These are phyloP conservation scores for Ericerus pela DNA, from an alignment of 1,140 invertebrate genomes.

Conservation along the genomic window DNA sequence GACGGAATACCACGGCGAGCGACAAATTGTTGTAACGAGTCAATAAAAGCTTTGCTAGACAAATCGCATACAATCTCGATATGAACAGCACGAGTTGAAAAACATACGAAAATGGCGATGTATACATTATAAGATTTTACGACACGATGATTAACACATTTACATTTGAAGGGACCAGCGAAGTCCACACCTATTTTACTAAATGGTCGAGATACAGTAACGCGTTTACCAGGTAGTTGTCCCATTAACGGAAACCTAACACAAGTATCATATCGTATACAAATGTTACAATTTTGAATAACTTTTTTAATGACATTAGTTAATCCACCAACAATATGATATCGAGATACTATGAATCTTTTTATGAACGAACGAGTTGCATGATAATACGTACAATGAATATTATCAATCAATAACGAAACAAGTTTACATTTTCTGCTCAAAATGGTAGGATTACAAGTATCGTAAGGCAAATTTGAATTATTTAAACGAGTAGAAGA, in stretches of 20 bases:
- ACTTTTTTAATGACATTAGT: conserved; percentile 18
- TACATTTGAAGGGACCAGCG: conserved; percentile 29
- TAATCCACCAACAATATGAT: conserved; percentile 24
- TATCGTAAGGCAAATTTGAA: conserved; percentile 13
- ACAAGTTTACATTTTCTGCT: conserved; percentile 22
- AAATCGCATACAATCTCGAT: conserved; percentile 31
- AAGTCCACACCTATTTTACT: conserved; percentile 29
- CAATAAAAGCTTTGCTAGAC: conserved; percentile 29
- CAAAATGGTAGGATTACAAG: conserved; percentile 18
- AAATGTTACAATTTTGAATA: conserved; percentile 24
- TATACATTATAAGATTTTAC: conserved; percentile 28
- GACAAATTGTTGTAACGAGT: conserved; percentile 30
- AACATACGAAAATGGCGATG: conserved; percentile 32
- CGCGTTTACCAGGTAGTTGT: conserved; percentile 24
- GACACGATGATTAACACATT: conserved; percentile 8
- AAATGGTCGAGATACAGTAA: conserved; percentile 25
- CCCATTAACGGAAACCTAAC: conserved; percentile 24
- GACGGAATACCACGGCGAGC: conserved; percentile 26
- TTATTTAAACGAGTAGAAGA: conserved; percentile 17
- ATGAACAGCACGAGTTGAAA: conserved; percentile 31
- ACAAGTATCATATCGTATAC: conserved; percentile 18
- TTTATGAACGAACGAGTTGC: conserved; percentile 21
- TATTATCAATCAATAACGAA: no score
- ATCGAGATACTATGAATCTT: conserved; percentile 22
- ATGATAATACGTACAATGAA: conserved; percentile 27